phyloP scores from a whole-genome alignment of 2,888 invertebrate species.

The Epistrophe grossulariae region DNA sequence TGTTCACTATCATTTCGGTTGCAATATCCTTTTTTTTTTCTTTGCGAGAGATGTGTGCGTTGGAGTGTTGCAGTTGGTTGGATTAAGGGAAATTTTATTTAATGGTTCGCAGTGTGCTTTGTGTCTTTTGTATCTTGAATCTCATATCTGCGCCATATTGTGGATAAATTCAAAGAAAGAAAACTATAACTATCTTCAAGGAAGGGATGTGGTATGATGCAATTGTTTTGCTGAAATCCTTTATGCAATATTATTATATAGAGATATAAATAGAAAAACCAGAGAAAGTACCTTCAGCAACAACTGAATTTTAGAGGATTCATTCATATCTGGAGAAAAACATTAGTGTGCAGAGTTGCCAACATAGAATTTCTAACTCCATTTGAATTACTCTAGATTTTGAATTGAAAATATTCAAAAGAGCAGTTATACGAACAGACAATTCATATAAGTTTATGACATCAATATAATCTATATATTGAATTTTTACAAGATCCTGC shows the following conservation, averaged over 20 bases:
- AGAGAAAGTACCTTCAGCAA: background rate
- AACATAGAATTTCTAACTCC: background rate
- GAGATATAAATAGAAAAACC: background rate
- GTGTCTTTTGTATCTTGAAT: conserved; percentile 3
- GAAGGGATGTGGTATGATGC: background rate
- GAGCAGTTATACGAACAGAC: no score
- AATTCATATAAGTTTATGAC: no score
- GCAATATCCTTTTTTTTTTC: conserved; percentile 20
- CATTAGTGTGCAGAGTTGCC: background rate
- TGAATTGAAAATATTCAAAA: background rate
- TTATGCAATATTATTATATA: background rate
- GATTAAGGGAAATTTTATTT: conserved; percentile 31
- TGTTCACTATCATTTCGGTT: conserved; percentile 19
- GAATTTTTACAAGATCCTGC: background rate
- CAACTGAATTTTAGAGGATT: background rate
- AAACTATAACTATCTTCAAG: background rate
- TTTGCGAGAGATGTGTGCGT: conserved; percentile 8
- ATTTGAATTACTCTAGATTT: background rate
- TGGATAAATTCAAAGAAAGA: background rate
- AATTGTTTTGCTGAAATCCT: conserved; percentile 24
- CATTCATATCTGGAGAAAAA: background rate
- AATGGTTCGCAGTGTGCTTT: conserved; percentile 21
- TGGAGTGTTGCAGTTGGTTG: conserved; percentile 19
- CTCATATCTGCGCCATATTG: conserved; percentile 2
- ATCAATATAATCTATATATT: no score